Evolutionary conservation across 2,888 invertebrate species (phyloP).

Genomic region (Eupithecia centaureata): DNA sequence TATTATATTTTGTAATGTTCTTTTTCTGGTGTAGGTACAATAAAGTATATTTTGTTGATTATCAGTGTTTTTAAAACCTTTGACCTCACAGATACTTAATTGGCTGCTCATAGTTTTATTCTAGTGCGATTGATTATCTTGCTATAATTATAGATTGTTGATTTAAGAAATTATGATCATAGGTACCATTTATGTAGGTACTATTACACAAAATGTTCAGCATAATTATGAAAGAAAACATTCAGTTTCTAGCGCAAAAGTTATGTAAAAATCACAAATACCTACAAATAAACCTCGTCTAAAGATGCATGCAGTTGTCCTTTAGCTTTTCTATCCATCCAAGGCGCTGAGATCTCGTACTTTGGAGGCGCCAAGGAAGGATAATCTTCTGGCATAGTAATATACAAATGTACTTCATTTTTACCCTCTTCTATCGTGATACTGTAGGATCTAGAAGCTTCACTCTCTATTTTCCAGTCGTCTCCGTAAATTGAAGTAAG

Average conservation of each 20-base stretch:
- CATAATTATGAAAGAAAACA: too few species aligned
- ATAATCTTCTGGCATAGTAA: slow-evolving; percentile 86
- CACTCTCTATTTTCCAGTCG: slow-evolving; percentile 86
- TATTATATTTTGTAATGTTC: too few species aligned
- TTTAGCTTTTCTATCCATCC: slow-evolving; percentile 85
- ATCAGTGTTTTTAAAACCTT: background rate
- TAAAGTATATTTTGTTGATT: background rate
- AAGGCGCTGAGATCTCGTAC: slow-evolving; percentile 89
- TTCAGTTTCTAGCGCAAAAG: background rate
- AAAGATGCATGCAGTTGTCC: slow-evolving; percentile 81
- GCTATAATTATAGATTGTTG: background rate
- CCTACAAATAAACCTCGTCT: slow-evolving; percentile 88
- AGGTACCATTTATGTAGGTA: background rate
- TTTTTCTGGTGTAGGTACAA: background rate
- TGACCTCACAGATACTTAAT: background rate
- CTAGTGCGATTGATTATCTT: background rate
- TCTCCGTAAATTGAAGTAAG: slow-evolving; percentile 88
- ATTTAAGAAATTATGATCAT: background rate
- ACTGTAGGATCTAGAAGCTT: slow-evolving; percentile 82
- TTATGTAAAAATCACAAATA: slow-evolving; percentile 42
- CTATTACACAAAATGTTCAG: background rate
- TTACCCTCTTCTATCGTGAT: slow-evolving; percentile 82
- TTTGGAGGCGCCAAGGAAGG: slow-evolving; percentile 86
- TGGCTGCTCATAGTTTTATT: background rate
- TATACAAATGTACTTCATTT: slow-evolving; percentile 83